A percentile compares a stretch with the other conserved stretches of the same genome.
Conservation (phyloP, 2,888 invertebrate genomes). For the Acrocera orbiculus region DNA sequence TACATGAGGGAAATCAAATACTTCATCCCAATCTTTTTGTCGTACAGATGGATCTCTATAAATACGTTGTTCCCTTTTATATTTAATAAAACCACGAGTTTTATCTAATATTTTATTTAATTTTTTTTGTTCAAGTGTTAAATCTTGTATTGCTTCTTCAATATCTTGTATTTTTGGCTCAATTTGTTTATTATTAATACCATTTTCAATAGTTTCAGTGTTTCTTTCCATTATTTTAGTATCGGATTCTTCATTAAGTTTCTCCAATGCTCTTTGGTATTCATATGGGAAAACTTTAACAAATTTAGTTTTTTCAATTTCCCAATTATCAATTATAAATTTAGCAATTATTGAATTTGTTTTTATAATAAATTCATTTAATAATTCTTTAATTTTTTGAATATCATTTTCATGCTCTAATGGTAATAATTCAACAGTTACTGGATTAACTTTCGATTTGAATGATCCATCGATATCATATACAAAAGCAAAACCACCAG, state of each 20-base stretch:
- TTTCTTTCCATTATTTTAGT: slow-evolving; percentile 17
- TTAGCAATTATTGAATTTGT: slow-evolving; percentile 79
- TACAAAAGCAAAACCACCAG: slow-evolving; percentile 86
- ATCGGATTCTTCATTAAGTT: slow-evolving; percentile 34
- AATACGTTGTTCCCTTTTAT: slow-evolving; percentile 69
- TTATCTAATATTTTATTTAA: slow-evolving; percentile 69
- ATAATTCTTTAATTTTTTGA: slow-evolving; percentile 50
- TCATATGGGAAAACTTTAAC: slow-evolving; percentile 96
- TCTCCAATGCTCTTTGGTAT: slow-evolving; percentile 76
- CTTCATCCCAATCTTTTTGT: slow-evolving; percentile 90
- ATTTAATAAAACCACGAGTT: slow-evolving; percentile 87
- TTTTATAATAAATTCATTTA: slow-evolving; percentile 69
- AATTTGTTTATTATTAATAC: slow-evolving; percentile 27
- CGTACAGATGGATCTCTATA: slow-evolving; percentile 78
- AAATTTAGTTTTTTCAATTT: slow-evolving; percentile 55
- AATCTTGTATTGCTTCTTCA: slow-evolving; percentile 72
- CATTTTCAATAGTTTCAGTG: slow-evolving; percentile 21
- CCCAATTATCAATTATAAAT: slow-evolving; percentile 64
- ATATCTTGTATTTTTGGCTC: slow-evolving; percentile 54
- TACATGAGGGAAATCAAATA: slow-evolving; percentile 74
- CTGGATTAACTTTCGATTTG: slow-evolving; percentile 77
- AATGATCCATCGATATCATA: slow-evolving; percentile 78
- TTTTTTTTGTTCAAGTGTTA: slow-evolving; percentile 58
- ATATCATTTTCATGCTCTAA: slow-evolving; percentile 64
- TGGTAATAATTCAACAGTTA: slow-evolving; percentile 82